Conservation (phyloP, 1,140 invertebrate species). For the Himalopsyche phryganea region DNA sequence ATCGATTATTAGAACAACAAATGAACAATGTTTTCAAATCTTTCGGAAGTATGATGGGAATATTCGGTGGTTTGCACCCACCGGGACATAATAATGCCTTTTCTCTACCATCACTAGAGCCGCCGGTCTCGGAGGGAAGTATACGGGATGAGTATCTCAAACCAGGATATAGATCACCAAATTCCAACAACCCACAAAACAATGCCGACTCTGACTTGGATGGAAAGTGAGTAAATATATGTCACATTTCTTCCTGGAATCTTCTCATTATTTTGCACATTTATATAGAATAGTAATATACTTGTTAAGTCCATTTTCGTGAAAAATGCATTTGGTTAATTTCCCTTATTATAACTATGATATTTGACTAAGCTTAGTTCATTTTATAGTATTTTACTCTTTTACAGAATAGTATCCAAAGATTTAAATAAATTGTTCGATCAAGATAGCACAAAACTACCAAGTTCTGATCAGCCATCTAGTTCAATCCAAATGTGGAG, state of each 20-base stretch:
- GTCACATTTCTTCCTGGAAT: no score
- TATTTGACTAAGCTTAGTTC: no score
- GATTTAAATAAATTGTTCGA: conserved; percentile 44
- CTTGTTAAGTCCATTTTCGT: no score
- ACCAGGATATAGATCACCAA: conserved; percentile 37
- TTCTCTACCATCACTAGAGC: no score
- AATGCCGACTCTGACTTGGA: conserved; percentile 50
- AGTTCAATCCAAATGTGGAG: no score
- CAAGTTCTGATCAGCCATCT: conserved; percentile 4
- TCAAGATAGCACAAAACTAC: background rate
- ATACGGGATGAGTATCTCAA: conserved; percentile 51
- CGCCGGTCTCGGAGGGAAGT: conserved; percentile 13
- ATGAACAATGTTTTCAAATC: conserved; percentile 25
- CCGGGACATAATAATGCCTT: background rate
- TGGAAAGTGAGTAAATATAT: conserved; percentile 47
- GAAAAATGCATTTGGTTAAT: no score
- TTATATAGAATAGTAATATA: no score
- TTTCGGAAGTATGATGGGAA: conserved; percentile 18
- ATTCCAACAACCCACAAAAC: conserved; percentile 33
- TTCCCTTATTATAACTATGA: no score
- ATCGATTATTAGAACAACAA: conserved; percentile 28
- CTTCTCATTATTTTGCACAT: no score
- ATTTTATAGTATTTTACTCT: background rate
- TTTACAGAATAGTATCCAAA: conserved; percentile 41
- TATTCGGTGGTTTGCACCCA: conserved; percentile 6